Evolutionary conservation across 2,888 invertebrate species (phyloP).

Genomic region (Andricus quercusramuli): DNA sequence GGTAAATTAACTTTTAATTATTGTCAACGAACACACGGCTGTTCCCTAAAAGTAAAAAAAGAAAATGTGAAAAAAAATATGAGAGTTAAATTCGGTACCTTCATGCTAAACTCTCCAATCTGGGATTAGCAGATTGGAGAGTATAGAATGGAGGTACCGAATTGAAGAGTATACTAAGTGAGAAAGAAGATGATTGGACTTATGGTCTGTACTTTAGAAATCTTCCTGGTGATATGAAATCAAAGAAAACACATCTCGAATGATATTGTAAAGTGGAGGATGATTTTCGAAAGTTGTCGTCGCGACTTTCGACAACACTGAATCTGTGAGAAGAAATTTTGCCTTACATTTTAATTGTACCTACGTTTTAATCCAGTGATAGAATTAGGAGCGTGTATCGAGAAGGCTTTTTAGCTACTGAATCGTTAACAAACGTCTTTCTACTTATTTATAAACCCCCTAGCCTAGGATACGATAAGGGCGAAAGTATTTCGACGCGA

Average conservation of each 20-base stretch:
- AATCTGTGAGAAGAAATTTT: constrained; percentile 68
- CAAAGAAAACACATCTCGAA: constrained; percentile 20
- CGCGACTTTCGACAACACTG: constrained; percentile 42
- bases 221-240: constrained; percentile 30
- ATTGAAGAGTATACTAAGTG: background rate
- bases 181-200: background rate
- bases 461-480: constrained; percentile 55
- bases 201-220: constrained; percentile 26
- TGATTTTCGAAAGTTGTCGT: constrained; percentile 5
- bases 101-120: too few relatives aligned
- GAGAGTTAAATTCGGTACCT: background rate
- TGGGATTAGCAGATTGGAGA: too few relatives aligned
- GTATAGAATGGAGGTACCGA: too few relatives aligned
- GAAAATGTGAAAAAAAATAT: background rate
- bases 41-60: background rate
- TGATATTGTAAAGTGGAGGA: background rate
- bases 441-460: constrained; percentile 57
- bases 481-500: constrained; percentile 67
- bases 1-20: background rate
- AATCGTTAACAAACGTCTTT: constrained; percentile 58
- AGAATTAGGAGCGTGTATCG: constrained; percentile 67
- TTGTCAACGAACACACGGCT: background rate
- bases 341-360: constrained; percentile 71
- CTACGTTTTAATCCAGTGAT: constrained; percentile 72
- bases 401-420: constrained; percentile 60